Percentiles rank a stretch among this genome's conserved stretches.
Conservation (phyloP, 1,140 invertebrate species). For the Lethrus apterus region DNA sequence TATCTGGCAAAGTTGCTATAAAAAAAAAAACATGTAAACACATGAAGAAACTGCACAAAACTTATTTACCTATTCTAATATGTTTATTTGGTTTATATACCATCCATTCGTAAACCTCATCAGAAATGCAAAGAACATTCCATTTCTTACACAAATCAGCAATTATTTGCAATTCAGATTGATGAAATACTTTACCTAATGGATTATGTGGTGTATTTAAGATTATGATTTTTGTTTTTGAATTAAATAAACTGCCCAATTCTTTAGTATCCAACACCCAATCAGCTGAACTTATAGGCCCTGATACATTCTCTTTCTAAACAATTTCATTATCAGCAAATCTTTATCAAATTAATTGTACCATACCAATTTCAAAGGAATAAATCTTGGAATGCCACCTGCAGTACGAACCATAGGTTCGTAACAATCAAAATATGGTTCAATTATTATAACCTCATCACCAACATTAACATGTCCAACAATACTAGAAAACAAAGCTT, state of each 20-base stretch:
- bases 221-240: constrained; percentile 91
- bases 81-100: constrained; percentile 82
- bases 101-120: constrained; percentile 99
- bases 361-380: constrained; percentile 76
- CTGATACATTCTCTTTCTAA: constrained; percentile 42
- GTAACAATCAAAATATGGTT: constrained; percentile 98
- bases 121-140: constrained; percentile 85
- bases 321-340: constrained; percentile 14
- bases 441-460: constrained; percentile 94
- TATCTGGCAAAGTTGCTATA: constrained; percentile 83
- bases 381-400: constrained; percentile 80
- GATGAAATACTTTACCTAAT: constrained; percentile 80
- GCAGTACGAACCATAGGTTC: constrained; percentile 87
- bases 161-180: constrained; percentile 67
- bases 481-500: constrained; percentile 79
- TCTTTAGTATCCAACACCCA: constrained; percentile 85
- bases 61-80: constrained; percentile 40
- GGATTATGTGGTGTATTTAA: constrained; percentile 97
- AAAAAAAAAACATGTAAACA: constrained; percentile 19
- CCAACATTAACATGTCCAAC: constrained; percentile 73
- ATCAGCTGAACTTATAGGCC: constrained; percentile 62
- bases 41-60: not conserved
- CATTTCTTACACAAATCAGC: constrained; percentile 86
- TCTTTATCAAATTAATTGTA: not conserved
- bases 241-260: constrained; percentile 74